Evolutionary conservation across 2,888 invertebrate species (phyloP), one percentile per base, ranked within the genome.

Genomic region (Nudaria mundana): DNA sequence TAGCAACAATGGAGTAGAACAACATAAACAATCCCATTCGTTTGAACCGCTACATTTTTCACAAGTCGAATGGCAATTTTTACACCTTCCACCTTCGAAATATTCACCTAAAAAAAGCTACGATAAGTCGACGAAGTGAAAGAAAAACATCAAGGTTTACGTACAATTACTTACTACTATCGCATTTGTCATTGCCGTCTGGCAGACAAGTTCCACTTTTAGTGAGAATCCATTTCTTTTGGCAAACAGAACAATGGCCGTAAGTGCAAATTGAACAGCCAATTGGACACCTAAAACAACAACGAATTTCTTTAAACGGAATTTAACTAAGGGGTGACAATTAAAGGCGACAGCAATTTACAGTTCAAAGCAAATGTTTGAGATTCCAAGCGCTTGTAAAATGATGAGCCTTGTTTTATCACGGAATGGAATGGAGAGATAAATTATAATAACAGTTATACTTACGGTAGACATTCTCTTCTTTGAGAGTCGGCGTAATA

Each of bases 31-130:
- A 58, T 93, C 92, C 72, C 92, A 91, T 69, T 94, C 93, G 52
- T 93, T 92, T 14, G 94, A 91, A 12, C 95, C 96, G 64, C 93
- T 93, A 84, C 97, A 97, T 55, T 93, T 93, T 68, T 94, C 94
- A 72, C 97, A 97, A 33, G 94, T 94, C 29, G 93, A 92, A 78
- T 96, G 95, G 73, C 97, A 97, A 38, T 93, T 91, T 74, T 93
- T 93, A 82, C 97, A 97, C 41, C 92, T 91, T 41, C 92, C 93
- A 52, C 91, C 92, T 63, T 94, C 94, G 62, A 91, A 92, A 80
- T 94, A 95, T 80, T 95, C 94, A 61, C 90, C 94, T 94, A 85
- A 67, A 18, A 60, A 73, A 70, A 44, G 57, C 40, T 39, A 53
- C 46, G 44, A 50, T 42, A 47, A 63, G 56, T 50, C 46, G 55